Evolutionary conservation across 1,140 invertebrate genomes (phyloP).

Genomic region (Bemisia tabaci): DNA sequence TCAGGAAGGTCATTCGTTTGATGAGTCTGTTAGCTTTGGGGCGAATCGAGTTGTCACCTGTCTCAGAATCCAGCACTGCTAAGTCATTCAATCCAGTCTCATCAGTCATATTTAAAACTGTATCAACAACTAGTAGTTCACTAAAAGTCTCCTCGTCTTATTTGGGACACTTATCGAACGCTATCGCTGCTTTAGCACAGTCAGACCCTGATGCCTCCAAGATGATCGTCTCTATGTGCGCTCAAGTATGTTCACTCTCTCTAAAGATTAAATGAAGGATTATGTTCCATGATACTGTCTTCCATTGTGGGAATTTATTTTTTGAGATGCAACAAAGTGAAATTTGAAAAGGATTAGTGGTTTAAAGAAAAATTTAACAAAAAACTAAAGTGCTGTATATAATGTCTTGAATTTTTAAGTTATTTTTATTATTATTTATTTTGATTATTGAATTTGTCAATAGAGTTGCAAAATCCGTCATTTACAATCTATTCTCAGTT

Average conservation of each 20-base stretch:
- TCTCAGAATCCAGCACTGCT: slow-evolving; percentile 5
- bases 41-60: slow-evolving; percentile 30
- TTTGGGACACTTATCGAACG: slow-evolving; percentile 38
- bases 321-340: too few relatives aligned
- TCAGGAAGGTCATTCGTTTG: slow-evolving; percentile 42
- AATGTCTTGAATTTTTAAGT: too few relatives aligned
- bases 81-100: not conserved
- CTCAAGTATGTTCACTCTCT: slow-evolving; percentile 40
- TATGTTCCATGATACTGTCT: too few relatives aligned
- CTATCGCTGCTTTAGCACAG: slow-evolving; percentile 41
- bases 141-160: slow-evolving; percentile 29
- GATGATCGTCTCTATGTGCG: slow-evolving; percentile 43
- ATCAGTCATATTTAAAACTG: not conserved
- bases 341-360: too few relatives aligned
- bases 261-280: too few relatives aligned
- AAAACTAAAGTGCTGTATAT: too few relatives aligned
- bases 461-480: too few relatives aligned
- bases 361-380: too few relatives aligned
- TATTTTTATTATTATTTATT: too few relatives aligned
- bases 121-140: slow-evolving; percentile 2
- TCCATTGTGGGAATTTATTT: too few relatives aligned
- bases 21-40: slow-evolving; percentile 47
- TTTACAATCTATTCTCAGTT: too few relatives aligned
- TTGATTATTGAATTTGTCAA: too few relatives aligned
- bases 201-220: slow-evolving; percentile 39